phyloP scores from a whole-genome alignment of 2,797 vertebrate species.

The Eupleurogrammus muticus region DNA sequence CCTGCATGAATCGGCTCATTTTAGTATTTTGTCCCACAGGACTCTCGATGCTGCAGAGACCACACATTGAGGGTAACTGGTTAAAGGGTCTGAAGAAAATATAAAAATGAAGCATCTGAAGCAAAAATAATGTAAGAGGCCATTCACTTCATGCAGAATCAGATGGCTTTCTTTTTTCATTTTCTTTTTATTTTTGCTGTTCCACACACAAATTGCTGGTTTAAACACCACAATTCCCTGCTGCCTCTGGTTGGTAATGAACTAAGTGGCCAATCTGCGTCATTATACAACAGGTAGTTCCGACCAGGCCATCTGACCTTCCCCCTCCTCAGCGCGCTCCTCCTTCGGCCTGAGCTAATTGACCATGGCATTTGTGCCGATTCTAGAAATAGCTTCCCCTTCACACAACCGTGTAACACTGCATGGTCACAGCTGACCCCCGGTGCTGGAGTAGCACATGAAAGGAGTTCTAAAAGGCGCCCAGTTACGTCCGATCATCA shows the following conservation, averaged over 20 bases:
- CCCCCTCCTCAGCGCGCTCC: conserved; percentile 4
- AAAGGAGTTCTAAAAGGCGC: neutral
- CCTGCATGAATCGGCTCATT: conserved; percentile 48
- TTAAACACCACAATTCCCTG: neutral
- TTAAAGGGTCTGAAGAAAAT: conserved; percentile 2
- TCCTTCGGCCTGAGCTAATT: conserved; percentile 1
- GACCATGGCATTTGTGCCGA: neutral
- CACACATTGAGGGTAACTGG: conserved; percentile 51
- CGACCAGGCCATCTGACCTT: conserved; percentile 29
- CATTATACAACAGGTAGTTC: neutral
- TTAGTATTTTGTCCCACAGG: conserved; percentile 41
- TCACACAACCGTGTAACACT: neutral
- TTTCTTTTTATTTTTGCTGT: too few relatives aligned
- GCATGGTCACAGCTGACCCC: neutral
- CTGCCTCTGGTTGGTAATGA: neutral
- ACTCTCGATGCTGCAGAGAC: conserved; percentile 29
- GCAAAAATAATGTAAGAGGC: neutral
- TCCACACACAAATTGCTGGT: neutral
- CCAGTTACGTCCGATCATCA: conserved; percentile 5
- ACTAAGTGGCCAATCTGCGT: neutral
- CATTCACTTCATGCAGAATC: neutral
- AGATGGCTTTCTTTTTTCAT: neutral
- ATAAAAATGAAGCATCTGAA: neutral
- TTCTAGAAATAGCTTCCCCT: conserved; percentile 6
- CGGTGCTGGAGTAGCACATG: conserved; percentile 1